Evolutionary conservation across 1,140 invertebrate genomes (phyloP), one percentile per base, ranked within the genome.

Genomic region (Adoxophyes honmai): DNA sequence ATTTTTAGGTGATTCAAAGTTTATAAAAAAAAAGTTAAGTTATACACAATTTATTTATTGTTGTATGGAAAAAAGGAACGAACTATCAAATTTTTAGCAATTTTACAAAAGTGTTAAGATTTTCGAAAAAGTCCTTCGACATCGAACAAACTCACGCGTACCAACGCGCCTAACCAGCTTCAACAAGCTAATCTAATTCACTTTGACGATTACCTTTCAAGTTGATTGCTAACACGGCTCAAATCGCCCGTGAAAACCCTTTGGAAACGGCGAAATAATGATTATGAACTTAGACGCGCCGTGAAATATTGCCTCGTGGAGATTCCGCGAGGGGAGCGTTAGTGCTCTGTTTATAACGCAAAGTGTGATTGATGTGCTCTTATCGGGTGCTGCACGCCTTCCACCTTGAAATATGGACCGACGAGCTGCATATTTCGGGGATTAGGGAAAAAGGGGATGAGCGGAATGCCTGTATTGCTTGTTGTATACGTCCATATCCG

Each of bases 341-440:
- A 53, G 52, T 13, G 11, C 48, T 57, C 68, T 77, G 75, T 77
- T 75, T 78, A 78, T 75, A 80, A 70, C 73, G 58, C 62, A 70
- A 75, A 80, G 75, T 75, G 76, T 83, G 78, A 83, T 83, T 81
- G 80, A 83, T 83, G 76, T 56, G 59, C 69, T 70, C 66, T 81
- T 83, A 83, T 83, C 78, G 71, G 52, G 59, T 64, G 69, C 64
- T 73, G 70, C 70, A 73, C 69, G 59, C 65, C 62, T 61, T 60
- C 64, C 53, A 69, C 75, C 67, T 70, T 66, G 66, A 77, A 75
- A 75, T 79, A 76, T 72, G 72, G 65, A 59, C 55, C 65, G 71
- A 59, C 60, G 51, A 38, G 36, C 18, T 74, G 73, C 69, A 77
- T 73, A 73, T 78, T 71, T 66, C 48, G 62, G 58, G 68, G 66